Percentiles rank a stretch among this genome's conserved stretches.
These are phyloP conservation scores for Lepidocyrtoides sp. DNA, from an alignment of 2,888 invertebrate species.

Conservation along the genomic window DNA sequence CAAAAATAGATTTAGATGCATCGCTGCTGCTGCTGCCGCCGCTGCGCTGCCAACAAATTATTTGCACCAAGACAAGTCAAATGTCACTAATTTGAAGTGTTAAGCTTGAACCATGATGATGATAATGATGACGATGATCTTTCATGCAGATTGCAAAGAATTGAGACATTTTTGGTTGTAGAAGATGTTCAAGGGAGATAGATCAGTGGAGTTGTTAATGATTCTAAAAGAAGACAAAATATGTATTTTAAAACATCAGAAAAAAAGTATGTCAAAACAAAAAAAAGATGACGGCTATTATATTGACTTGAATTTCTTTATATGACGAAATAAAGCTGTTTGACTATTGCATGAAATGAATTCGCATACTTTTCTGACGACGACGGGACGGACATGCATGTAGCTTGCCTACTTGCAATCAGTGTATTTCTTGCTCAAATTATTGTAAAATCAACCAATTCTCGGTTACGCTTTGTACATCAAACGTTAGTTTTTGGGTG, in stretches of 20 bases:
- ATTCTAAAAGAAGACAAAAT: conserved; percentile 9
- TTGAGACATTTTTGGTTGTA: conserved; percentile 67
- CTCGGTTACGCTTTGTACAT: neutral
- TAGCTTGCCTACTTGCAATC: no score
- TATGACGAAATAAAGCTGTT: conserved; percentile 11
- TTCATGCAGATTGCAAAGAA: conserved; percentile 62
- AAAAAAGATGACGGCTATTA: conserved; percentile 35
- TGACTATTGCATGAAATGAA: conserved; percentile 1
- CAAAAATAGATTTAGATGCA: conserved; percentile 44
- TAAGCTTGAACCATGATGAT: conserved; percentile 27
- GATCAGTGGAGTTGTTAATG: conserved; percentile 56
- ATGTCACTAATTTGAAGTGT: conserved; percentile 74
- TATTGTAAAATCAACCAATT: neutral
- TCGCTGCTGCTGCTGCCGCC: no score
- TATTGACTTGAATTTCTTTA: conserved; percentile 21
- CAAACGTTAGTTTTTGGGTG: conserved; percentile 20
- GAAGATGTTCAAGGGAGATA: conserved; percentile 64
- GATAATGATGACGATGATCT: conserved; percentile 39
- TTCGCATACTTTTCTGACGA: no score
- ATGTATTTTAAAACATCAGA: neutral
- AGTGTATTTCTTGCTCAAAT: conserved; percentile 28
- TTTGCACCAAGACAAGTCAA: conserved; percentile 61
- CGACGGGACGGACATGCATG: no score
- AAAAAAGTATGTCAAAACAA: conserved; percentile 71
- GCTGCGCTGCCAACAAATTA: neutral